These are phyloP conservation scores for Phylloscopus collybita DNA, from an alignment of 2,797 vertebrate genomes.

Conservation along the genomic window DNA sequence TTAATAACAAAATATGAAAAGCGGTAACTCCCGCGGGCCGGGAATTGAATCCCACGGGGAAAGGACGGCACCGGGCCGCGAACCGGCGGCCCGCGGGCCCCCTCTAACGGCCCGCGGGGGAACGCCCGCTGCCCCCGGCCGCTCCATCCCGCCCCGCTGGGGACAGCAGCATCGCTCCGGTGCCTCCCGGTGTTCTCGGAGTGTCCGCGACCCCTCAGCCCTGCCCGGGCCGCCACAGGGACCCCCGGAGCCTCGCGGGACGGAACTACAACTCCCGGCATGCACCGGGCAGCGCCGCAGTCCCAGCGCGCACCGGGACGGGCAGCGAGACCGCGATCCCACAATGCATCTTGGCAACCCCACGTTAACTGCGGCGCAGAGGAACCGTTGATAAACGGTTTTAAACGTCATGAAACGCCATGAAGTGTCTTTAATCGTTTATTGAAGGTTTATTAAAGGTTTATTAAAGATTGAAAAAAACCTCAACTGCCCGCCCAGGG, in stretches of 20 bases:
- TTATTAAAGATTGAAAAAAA: no score
- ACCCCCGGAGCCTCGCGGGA: rapidly evolving
- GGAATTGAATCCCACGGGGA: rapidly evolving
- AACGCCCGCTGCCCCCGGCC: neutral
- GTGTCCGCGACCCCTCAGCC: neutral
- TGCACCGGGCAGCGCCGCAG: neutral
- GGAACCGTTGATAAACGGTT: neutral
- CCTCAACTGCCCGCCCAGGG: rapidly evolving
- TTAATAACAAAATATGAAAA: neutral
- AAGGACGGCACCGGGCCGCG: neutral
- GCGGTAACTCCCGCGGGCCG: rapidly evolving
- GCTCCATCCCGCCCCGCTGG: neutral
- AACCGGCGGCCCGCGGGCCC: neutral
- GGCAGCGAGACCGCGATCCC: neutral
- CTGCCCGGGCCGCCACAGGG: neutral
- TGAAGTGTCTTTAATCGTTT: no score
- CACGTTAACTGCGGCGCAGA: rapidly evolving
- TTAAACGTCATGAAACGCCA: neutral
- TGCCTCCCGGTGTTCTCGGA: neutral
- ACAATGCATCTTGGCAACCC: neutral
- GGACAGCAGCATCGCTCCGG: neutral
- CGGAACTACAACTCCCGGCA: neutral
- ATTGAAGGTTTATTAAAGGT: neutral
- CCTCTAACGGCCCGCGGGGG: neutral
- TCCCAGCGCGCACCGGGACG: neutral